Evolutionary conservation across 2,888 invertebrate species (phyloP).

Genomic region (Synanthedon andrenaeformis): DNA sequence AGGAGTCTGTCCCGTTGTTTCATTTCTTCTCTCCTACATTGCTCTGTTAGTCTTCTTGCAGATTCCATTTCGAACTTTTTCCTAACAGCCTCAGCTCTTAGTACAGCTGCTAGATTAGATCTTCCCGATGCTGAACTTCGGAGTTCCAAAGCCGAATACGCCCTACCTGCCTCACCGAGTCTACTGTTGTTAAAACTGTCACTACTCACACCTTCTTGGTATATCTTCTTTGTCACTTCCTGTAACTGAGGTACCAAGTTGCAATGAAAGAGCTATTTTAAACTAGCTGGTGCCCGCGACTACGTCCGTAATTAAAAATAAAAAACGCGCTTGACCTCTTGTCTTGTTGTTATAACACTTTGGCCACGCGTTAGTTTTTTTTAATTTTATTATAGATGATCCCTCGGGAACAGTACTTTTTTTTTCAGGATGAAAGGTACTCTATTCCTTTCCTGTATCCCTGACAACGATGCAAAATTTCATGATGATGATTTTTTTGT

Average conservation of each 20-base stretch:
- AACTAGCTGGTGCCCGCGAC: too few relatives aligned
- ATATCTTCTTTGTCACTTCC: slow-evolving; percentile 46
- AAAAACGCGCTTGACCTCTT: too few relatives aligned
- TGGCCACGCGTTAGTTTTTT: too few relatives aligned
- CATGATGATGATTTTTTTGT: too few relatives aligned
- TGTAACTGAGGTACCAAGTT: slow-evolving; percentile 35
- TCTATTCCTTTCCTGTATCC: too few relatives aligned
- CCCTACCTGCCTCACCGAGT: slow-evolving; percentile 26
- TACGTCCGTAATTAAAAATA: too few relatives aligned
- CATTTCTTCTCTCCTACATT: slow-evolving; percentile 68
- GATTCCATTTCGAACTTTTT: slow-evolving; percentile 75
- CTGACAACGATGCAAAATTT: too few relatives aligned
- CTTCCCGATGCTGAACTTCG: slow-evolving; percentile 47
- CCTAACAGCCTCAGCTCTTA: slow-evolving; percentile 73
- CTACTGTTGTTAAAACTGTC: slow-evolving; percentile 29
- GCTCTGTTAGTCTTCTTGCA: slow-evolving; percentile 69
- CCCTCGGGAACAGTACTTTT: too few relatives aligned
- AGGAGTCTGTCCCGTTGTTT: slow-evolving; percentile 72
- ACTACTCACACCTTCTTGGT: slow-evolving; percentile 43
- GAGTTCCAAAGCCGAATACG: slow-evolving; percentile 56
- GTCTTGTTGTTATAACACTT: too few relatives aligned
- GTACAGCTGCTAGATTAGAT: slow-evolving; percentile 76
- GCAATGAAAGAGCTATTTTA: background rate
- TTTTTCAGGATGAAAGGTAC: too few relatives aligned
- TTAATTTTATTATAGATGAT: too few relatives aligned